A percentile compares a stretch with the other conserved stretches of the same genome.
These are phyloP conservation scores for Mystacornis crossleyi DNA, from an alignment of 2,113 vertebrate genomes.

Conservation along the genomic window DNA sequence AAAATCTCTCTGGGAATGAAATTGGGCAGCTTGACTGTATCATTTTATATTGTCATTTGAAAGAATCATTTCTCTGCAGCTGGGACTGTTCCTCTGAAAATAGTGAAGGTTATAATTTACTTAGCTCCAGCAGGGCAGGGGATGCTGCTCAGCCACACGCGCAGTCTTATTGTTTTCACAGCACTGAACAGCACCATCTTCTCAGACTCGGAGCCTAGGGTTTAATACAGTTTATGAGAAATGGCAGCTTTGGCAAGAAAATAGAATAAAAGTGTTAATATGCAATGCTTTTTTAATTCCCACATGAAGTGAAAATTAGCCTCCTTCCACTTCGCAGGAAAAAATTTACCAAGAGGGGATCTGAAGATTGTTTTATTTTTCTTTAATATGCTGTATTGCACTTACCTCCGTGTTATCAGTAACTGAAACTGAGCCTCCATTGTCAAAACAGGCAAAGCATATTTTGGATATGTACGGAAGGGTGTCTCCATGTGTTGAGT, in stretches of 20 bases:
- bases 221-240: conserved; percentile 36
- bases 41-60: conserved; percentile 55
- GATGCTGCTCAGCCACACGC: not conserved
- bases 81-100: conserved; percentile 44
- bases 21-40: conserved; percentile 39
- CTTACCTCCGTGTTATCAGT: not conserved
- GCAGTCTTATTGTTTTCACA: conserved; percentile 5
- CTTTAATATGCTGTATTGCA: not conserved
- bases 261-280: conserved; percentile 6
- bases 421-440: not conserved
- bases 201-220: not conserved
- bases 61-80: conserved; percentile 59
- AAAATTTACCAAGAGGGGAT: not conserved
- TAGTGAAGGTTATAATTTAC: conserved; percentile 59
- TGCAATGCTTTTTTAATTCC: conserved; percentile 17
- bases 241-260: conserved; percentile 13
- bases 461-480: accelerated
- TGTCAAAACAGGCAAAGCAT: not conserved
- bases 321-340: not conserved
- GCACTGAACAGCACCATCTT: conserved; percentile 1
- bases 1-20: conserved; percentile 51
- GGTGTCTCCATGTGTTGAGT: not conserved
- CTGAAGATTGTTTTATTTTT: not conserved
- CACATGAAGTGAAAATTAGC: not conserved
- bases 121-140: conserved; percentile 48